Evolutionary conservation across 2,113 vertebrate species (phyloP).

Genomic region (Mormoops blainvillei): DNA sequence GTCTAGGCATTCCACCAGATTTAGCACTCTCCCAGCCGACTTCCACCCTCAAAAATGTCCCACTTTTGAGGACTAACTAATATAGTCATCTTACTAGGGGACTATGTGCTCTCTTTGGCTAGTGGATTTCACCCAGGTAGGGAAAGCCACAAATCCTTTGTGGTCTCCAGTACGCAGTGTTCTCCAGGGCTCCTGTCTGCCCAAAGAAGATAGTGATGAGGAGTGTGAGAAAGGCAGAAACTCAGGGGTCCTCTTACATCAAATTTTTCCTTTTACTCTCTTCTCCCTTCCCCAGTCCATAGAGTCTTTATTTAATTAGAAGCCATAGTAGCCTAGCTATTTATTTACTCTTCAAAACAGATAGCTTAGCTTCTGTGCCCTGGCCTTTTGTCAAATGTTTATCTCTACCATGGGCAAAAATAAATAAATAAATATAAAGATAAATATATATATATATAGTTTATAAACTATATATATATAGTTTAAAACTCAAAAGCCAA

Average conservation of each 20-base stretch:
- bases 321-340: not conserved
- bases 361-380: not conserved
- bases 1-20: not conserved
- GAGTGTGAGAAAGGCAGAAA: not conserved
- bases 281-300: not conserved
- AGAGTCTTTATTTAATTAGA: not conserved
- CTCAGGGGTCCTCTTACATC: not conserved
- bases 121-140: not conserved
- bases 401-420: not conserved
- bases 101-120: not conserved
- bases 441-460: too few relatives aligned
- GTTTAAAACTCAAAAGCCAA: not conserved
- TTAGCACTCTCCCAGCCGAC: not conserved
- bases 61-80: not conserved
- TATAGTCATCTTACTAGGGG: not conserved
- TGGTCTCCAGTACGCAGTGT: not conserved
- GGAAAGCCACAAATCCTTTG: not conserved
- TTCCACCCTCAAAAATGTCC: not conserved
- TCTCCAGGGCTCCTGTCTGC: not conserved
- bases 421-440: too few relatives aligned
- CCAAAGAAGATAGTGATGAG: not conserved
- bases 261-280: not conserved
- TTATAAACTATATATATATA: too few relatives aligned
- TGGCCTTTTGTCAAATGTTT: not conserved
- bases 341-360: not conserved